These are phyloP conservation scores for Musca vetustissima DNA, from an alignment of 1,140 invertebrate species.

Conservation along the genomic window DNA sequence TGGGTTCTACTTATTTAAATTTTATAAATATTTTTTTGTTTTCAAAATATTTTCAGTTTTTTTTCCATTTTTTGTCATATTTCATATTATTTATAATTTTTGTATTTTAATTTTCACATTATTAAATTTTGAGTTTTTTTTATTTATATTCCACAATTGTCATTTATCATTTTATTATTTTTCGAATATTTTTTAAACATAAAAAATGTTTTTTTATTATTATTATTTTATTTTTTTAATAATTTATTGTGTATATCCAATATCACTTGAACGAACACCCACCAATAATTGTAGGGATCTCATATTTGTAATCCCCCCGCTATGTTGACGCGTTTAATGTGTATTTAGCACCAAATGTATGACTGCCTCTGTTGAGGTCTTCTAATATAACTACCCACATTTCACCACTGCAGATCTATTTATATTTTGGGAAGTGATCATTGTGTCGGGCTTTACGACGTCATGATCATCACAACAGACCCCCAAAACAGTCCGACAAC, in stretches of 20 bases:
- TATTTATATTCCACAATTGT: neutral
- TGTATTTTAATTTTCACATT: neutral
- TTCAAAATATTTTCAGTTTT: too few relatives aligned
- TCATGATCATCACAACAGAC: too few relatives aligned
- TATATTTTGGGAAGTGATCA: conserved; percentile 50
- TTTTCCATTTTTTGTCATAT: neutral
- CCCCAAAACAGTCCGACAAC: too few relatives aligned
- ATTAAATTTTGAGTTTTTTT: neutral
- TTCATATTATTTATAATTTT: too few relatives aligned
- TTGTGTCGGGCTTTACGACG: neutral
- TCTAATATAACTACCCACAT: conserved; percentile 56
- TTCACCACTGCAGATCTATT: conserved; percentile 55
- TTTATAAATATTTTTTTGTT: too few relatives aligned
- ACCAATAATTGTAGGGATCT: conserved; percentile 55
- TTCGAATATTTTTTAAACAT: too few relatives aligned
- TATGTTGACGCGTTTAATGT: conserved; percentile 43
- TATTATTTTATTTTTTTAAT: neutral
- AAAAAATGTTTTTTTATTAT: neutral
- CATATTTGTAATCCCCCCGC: conserved; percentile 49
- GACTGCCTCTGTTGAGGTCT: conserved; percentile 55
- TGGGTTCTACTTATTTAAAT: too few relatives aligned
- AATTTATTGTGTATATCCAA: conserved; percentile 16
- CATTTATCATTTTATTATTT: too few relatives aligned
- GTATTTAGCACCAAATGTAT: conserved; percentile 42
- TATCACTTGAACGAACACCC: conserved; percentile 35